Base-by-base conservation (phyloP, 2,797 vertebrate genomes). In the Coilia nasus region DNA sequence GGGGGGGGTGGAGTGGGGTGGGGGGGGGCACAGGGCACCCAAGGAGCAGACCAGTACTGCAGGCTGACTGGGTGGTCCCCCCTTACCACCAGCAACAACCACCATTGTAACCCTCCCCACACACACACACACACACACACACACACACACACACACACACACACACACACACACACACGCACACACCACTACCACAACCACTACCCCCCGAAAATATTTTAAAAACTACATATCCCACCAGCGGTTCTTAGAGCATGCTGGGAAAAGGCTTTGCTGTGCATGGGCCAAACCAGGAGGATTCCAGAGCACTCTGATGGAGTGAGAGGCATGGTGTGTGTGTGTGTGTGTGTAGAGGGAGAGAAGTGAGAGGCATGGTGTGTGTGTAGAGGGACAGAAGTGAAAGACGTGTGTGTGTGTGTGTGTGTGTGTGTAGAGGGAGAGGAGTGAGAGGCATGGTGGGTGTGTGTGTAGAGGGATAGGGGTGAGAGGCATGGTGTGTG, bases 41-140 rank as follows among this genome's bases (percentile, higher is more conserved):
- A 60, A 89, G 92, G 89, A 90, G 81, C 50, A 89, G 86, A 89
- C 88, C 85, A 91, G 91, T 88, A 87, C 90, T 91, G 67, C 85
- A 86, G 85, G 86, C 93, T 91, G 87, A 83, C 90, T 95, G 94
- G 94, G 95, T 96, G 95, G 95, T 95, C 94, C 86, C 0, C 56
- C 83, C 11, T 7, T 4, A 71, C 62, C 62, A 67, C 10, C 62
- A 67, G 25, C 62, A 67, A 67, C 62, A 28, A 35, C 67, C 28
- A 71, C 67, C 23, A 67, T 7, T 5, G 5, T 41, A 41, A 41
- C 3, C 62, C 25, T 1, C 60, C 23, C 9, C 50, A 47, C 46
- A n/a, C 46, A 47, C 46, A 47, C 46, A 47, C 46, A 10, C 46
- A 47, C 46, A 47, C 83, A 31, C 44, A 54, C 83, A 10, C 60